These are phyloP conservation scores for Cottoperca gobio DNA, from an alignment of 2,797 vertebrate genomes.

Conservation along the genomic window DNA sequence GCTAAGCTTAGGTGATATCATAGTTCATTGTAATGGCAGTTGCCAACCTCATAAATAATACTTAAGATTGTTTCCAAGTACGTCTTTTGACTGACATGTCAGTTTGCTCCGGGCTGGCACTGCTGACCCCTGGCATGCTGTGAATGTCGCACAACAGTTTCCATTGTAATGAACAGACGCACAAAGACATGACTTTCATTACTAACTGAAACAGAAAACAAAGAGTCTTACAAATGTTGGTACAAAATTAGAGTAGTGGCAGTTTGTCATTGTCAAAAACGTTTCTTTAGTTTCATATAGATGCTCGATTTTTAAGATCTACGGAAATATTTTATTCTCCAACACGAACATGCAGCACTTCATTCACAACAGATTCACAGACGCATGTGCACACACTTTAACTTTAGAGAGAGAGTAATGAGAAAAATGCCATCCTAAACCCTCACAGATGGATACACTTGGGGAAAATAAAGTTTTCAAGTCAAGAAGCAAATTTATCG, in stretches of 20 bases:
- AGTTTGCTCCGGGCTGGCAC: conserved; percentile 59
- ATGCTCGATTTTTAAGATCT: neutral
- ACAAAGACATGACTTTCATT: conserved; percentile 42
- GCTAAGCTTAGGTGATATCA: conserved; percentile 82
- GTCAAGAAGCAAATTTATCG: neutral
- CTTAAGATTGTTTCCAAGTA: conserved; percentile 85
- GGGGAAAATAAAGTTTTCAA: conserved; percentile 14
- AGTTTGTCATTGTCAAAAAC: conserved; percentile 26
- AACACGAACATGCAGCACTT: neutral
- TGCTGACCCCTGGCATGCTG: conserved; percentile 76
- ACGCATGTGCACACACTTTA: neutral
- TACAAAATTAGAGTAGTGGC: conserved; percentile 9
- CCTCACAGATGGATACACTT: conserved; percentile 20
- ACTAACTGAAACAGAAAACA: too few species aligned
- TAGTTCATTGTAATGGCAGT: conserved; percentile 81
- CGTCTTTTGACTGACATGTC: conserved; percentile 76
- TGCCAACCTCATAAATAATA: conserved; percentile 83
- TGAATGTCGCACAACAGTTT: conserved; percentile 80
- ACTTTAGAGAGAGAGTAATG: conserved; percentile 7
- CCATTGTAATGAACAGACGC: conserved; percentile 62
- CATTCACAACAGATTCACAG: conserved; percentile 2
- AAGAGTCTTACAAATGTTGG: conserved; percentile 13
- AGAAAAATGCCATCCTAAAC: conserved; percentile 24
- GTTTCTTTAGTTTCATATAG: neutral
- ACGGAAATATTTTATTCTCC: neutral